Percentiles rank a stretch among this genome's conserved stretches.
These are phyloP conservation scores for Lophotis ruficrista DNA, from an alignment of 2,113 vertebrate genomes.

Conservation along the genomic window DNA sequence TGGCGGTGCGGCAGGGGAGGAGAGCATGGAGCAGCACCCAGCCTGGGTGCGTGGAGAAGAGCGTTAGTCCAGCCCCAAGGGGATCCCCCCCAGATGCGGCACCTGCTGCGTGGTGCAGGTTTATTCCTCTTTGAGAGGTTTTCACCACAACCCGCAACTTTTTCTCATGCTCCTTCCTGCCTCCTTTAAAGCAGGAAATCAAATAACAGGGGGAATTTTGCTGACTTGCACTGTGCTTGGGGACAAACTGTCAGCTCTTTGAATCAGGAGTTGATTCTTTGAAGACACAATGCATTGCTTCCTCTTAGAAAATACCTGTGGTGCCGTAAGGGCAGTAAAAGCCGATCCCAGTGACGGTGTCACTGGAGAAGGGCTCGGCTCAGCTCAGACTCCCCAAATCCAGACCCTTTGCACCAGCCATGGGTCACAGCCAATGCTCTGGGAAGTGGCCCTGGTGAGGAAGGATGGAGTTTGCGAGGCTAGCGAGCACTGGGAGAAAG, in stretches of 20 bases:
- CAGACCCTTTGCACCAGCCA: not conserved
- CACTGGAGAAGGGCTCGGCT: not conserved
- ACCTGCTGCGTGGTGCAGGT: not conserved
- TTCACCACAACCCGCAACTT: accelerated
- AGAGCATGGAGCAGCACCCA: accelerated
- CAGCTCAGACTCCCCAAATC: not conserved
- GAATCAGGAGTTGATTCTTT: not conserved
- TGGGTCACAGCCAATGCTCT: not conserved
- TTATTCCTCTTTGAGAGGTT: not conserved
- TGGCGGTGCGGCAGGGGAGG: accelerated
- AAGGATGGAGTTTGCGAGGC: accelerated
- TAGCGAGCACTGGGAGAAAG: not conserved
- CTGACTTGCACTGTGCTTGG: not conserved
- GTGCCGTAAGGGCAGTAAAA: not conserved
- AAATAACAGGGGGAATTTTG: not conserved
- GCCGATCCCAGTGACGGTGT: not conserved
- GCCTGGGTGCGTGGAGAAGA: too few relatives aligned
- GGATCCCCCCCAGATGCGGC: accelerated
- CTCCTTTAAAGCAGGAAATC: not conserved
- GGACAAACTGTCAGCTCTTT: not conserved
- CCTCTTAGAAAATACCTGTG: not conserved
- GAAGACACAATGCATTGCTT: not conserved
- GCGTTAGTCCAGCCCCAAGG: not conserved
- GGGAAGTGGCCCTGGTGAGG: accelerated
- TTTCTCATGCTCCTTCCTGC: not conserved